Evolutionary conservation across 1,140 invertebrate genomes (phyloP).

Genomic region (Lordiphosa collinella): DNA sequence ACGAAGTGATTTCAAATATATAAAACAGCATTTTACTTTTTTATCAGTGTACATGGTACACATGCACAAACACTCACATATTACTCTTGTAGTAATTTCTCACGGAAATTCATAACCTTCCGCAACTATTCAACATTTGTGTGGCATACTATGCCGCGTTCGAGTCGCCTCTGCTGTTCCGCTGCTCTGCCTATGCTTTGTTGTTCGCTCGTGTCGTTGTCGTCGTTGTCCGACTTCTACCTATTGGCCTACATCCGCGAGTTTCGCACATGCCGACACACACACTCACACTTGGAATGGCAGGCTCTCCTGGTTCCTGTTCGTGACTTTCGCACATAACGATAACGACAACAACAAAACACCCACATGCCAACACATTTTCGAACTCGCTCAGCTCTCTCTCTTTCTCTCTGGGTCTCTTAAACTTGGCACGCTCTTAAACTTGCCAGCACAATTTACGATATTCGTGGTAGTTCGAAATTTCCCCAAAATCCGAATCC

Average conservation of each 20-base stretch:
- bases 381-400: conserved; percentile 47
- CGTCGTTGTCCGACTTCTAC: conserved; percentile 49
- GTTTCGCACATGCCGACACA: conserved; percentile 68
- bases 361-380: conserved; percentile 25
- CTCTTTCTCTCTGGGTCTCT: no score
- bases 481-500: conserved; percentile 14
- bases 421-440: conserved; percentile 64
- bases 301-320: conserved; percentile 7
- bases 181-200: conserved; percentile 5
- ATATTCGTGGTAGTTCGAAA: conserved; percentile 36
- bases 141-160: conserved; percentile 67
- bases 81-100: conserved; percentile 78
- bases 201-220: conserved; percentile 42
- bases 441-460: conserved; percentile 27
- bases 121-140: conserved; percentile 77
- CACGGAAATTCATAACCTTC: conserved; percentile 78
- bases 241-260: conserved; percentile 72
- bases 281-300: neutral
- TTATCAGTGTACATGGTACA: neutral
- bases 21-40: no score
- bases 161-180: conserved; percentile 14
- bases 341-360: conserved; percentile 15
- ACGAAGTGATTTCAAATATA: no score
- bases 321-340: conserved; percentile 44
- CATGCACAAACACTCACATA: conserved; percentile 56